Evolutionary conservation across 1,140 invertebrate species (phyloP), one percentile per base, ranked within the genome.

Genomic region (Adoxophyes honmai): DNA sequence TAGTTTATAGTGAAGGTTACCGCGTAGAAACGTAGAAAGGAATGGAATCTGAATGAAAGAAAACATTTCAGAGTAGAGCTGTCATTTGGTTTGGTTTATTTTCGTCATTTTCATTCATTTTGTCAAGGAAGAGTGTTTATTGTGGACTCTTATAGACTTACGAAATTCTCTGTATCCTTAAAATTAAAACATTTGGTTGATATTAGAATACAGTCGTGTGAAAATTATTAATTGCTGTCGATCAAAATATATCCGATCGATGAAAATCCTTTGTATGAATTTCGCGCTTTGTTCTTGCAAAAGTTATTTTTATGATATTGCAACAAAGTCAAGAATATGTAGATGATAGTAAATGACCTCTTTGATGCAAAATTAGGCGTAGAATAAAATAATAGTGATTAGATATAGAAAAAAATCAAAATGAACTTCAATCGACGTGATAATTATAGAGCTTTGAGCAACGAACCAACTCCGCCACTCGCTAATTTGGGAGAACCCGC

Each of bases 141-240:
- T 68, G 56, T 73, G 60, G 66, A 70, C 55, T 68, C 51, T 74
- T 69, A 39, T 60, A 65, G 60, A 62, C 60, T 68, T 75, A 68
- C 65, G 70, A 85, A 84, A 83, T 80, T 82, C 68, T 72, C 75
- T 73, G 81, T 84, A 81, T 82, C 73, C 70, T 76, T 81, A 72
- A 78, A 74, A 60, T 48, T 55, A 57, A 63, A 66, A 69, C 51
- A 57, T 62, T 66, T 59, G 51, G 60, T 73, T 70, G 52, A 13
- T 34, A 35, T 52, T 38, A 36, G 36, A 56, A 53, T 55, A 8
- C 34, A 37, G 37, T 14, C 11, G 37, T 58, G 60, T 60, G 38
- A 13, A 58, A 21, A 57, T 55, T 42, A 48, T 55, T 51, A 44
- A 38, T 53, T 54, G 6, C 21, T 28, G 21, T 51, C 60, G 60